Percentiles rank a stretch among this genome's conserved stretches.
Evolutionary conservation across 2,888 invertebrate species (phyloP).

Genomic region (Neoascia interrupta): DNA sequence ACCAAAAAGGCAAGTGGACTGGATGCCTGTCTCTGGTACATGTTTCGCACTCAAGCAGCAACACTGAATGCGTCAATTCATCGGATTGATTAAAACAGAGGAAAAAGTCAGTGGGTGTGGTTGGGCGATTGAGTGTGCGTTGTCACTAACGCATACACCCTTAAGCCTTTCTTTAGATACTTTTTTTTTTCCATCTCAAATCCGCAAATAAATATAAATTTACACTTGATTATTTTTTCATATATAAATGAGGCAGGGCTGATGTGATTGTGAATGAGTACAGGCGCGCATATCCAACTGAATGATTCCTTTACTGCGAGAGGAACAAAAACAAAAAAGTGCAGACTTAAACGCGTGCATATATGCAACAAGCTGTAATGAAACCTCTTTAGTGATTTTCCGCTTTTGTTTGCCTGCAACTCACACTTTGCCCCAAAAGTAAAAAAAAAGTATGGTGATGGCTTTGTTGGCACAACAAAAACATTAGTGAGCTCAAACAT

Average conservation of each 20-base stretch:
- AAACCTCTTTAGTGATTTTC: conserved; percentile 43
- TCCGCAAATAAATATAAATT: conserved; percentile 46
- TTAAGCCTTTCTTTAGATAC: conserved; percentile 6
- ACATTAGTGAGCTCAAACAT: conserved; percentile 41
- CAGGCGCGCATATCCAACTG: conserved; percentile 39
- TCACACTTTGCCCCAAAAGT: conserved; percentile 42
- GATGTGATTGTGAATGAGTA: no score
- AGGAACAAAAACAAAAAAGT: conserved; percentile 1
- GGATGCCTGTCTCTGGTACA: background rate
- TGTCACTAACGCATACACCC: conserved; percentile 5
- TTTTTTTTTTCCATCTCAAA: background rate
- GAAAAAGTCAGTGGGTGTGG: conserved; percentile 38
- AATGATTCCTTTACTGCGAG: conserved; percentile 41
- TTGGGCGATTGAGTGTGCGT: conserved; percentile 6
- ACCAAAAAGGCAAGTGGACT: conserved; percentile 4
- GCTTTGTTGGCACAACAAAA: conserved; percentile 58
- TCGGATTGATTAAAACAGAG: conserved; percentile 35
- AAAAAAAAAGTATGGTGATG: conserved; percentile 20
- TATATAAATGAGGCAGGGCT: no score
- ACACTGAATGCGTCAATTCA: conserved; percentile 14
- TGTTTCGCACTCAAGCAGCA: conserved; percentile 19
- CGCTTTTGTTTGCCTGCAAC: conserved; percentile 36
- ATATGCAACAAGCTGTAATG: conserved; percentile 58
- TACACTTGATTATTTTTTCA: conserved; percentile 31
- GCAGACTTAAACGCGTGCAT: background rate